Evolutionary conservation across 2,888 invertebrate genomes (phyloP).

Genomic region (Hetaerina titia): DNA sequence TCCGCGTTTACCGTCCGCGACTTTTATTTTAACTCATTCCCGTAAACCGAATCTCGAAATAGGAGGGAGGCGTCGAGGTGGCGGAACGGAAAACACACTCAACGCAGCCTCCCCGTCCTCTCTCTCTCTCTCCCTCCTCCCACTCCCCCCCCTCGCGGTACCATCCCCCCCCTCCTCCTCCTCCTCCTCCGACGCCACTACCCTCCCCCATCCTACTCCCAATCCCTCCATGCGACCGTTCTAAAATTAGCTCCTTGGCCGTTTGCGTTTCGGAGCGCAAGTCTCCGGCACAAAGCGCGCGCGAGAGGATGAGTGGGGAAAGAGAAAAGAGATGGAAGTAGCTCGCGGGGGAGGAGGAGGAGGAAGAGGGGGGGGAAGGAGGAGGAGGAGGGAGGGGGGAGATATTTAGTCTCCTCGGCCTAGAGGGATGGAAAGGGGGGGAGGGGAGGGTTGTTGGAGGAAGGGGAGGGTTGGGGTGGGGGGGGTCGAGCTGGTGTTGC

Average conservation of each 20-base stretch:
- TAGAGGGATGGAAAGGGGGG: neutral
- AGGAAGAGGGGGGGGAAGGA: no score
- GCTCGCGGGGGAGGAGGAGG: neutral
- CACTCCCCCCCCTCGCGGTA: neutral
- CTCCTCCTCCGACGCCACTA: neutral
- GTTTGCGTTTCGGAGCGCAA: conserved; percentile 1
- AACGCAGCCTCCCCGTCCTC: neutral
- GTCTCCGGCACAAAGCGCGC: neutral
- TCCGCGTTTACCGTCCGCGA: neutral
- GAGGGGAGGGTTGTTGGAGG: neutral
- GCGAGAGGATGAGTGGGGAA: neutral
- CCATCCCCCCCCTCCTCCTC: neutral
- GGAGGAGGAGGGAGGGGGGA: no score
- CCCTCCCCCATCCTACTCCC: neutral
- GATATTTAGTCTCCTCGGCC: neutral
- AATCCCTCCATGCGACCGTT: conserved; percentile 7
- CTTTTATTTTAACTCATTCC: neutral
- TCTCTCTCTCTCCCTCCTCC: neutral
- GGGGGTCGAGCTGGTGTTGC: neutral
- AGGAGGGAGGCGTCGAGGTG: conserved; percentile 24
- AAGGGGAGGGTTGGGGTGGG: neutral
- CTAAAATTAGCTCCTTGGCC: conserved; percentile 20
- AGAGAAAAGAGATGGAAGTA: neutral
- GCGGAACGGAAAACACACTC: conserved; percentile 29
- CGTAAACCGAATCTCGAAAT: conserved; percentile 19